Conservation (phyloP, 2,113 vertebrate genomes). For the Vulpes ferrilata region DNA sequence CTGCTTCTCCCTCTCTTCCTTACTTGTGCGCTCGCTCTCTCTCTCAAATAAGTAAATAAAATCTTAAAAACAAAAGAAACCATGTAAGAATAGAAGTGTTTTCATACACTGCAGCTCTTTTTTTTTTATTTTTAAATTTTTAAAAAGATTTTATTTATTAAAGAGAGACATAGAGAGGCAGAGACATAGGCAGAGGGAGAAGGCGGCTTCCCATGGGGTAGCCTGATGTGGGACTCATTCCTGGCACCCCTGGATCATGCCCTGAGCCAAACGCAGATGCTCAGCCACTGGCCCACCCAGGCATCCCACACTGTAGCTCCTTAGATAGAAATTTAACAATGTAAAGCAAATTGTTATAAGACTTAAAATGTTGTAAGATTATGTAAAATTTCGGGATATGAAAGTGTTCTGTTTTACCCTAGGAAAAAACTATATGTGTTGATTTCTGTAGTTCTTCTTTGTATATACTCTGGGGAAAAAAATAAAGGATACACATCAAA, state of each 20-base stretch:
- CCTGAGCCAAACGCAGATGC: too few relatives aligned
- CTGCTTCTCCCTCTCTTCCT: too few relatives aligned
- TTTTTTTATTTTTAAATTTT: neutral
- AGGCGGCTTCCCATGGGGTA: too few relatives aligned
- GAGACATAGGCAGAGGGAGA: too few relatives aligned
- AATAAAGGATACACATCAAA: neutral
- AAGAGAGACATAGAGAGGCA: too few relatives aligned
- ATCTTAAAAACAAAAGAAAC: too few relatives aligned
- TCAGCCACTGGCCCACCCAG: too few relatives aligned
- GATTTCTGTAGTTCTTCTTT: slow-evolving; percentile 15
- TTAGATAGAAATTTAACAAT: slow-evolving; percentile 50
- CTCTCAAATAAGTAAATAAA: too few relatives aligned
- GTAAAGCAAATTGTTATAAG: neutral
- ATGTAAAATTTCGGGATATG: neutral
- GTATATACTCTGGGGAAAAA: neutral
- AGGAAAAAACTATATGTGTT: neutral
- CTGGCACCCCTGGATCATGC: too few relatives aligned
- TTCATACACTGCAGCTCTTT: neutral
- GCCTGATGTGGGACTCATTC: too few relatives aligned
- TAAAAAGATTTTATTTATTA: too few relatives aligned
- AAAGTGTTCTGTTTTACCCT: slow-evolving; percentile 30
- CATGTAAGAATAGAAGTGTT: neutral
- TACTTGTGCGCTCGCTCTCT: too few relatives aligned
- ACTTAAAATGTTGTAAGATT: neutral
- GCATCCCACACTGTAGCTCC: neutral